Conservation (phyloP, 1,140 invertebrate species). For the Neodiprion virginianus region DNA sequence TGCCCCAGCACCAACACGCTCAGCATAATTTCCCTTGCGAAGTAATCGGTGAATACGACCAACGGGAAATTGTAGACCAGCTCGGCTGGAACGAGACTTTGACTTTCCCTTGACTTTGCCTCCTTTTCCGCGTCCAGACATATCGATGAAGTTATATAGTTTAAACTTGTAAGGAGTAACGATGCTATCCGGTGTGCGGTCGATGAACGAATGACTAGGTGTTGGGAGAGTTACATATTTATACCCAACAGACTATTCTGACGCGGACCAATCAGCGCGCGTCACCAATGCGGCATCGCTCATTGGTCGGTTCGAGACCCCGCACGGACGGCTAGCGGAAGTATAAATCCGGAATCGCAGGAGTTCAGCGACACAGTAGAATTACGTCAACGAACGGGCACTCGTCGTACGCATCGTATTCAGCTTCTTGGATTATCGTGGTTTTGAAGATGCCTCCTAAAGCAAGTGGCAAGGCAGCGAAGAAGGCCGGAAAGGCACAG, state of each 20-base stretch:
- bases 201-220: neutral
- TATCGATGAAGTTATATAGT: constrained; percentile 20
- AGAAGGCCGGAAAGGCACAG: constrained; percentile 64
- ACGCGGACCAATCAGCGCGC: neutral
- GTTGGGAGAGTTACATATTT: neutral
- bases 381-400: too few species aligned
- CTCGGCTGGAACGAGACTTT: constrained; percentile 67
- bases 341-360: neutral
- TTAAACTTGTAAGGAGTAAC: neutral
- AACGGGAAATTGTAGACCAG: constrained; percentile 74
- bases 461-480: constrained; percentile 26
- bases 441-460: constrained; percentile 53
- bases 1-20: constrained; percentile 71
- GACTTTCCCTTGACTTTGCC: constrained; percentile 68
- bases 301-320: neutral
- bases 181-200: neutral
- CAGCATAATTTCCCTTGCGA: constrained; percentile 71
- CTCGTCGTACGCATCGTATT: too few species aligned
- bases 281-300: neutral
- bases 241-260: neutral
- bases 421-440: neutral
- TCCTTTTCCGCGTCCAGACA: constrained; percentile 66
- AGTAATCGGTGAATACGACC: constrained; percentile 73
- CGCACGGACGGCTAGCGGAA: neutral
- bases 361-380: too few species aligned